phyloP scores from a whole-genome alignment of 2,888 invertebrate species.

The Polietes domitor region DNA sequence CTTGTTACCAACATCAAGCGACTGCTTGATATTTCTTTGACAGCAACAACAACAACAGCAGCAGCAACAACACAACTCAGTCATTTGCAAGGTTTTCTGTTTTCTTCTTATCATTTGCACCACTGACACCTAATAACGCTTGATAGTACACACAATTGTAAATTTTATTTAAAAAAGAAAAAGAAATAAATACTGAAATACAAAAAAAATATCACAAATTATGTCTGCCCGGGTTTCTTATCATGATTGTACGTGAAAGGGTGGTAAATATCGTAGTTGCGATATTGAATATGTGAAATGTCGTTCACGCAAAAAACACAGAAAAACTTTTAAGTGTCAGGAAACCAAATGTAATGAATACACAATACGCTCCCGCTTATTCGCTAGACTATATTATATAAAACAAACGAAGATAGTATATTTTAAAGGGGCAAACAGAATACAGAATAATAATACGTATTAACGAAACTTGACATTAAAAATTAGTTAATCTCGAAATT shows the following conservation, averaged over 20 bases:
- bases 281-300: not conserved
- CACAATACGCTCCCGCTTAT: no score
- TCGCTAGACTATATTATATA: no score
- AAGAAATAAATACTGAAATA: not conserved
- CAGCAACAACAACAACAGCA: not conserved
- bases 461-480: no score
- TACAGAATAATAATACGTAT: no score
- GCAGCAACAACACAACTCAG: not conserved
- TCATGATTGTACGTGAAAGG: not conserved
- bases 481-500: no score
- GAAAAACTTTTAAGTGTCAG: no score
- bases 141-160: not conserved
- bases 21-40: no score
- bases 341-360: no score
- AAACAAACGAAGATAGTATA: no score
- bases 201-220: no score
- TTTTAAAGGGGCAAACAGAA: no score
- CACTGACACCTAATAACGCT: not conserved
- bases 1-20: not conserved
- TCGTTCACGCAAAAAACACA: no score
- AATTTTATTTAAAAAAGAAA: not conserved
- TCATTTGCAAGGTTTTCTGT: not conserved
- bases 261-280: not conserved
- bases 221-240: not conserved
- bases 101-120: constrained; percentile 8